These are phyloP conservation scores for Hydrolagus affinis DNA, from an alignment of 2,113 vertebrate genomes.

Conservation along the genomic window DNA sequence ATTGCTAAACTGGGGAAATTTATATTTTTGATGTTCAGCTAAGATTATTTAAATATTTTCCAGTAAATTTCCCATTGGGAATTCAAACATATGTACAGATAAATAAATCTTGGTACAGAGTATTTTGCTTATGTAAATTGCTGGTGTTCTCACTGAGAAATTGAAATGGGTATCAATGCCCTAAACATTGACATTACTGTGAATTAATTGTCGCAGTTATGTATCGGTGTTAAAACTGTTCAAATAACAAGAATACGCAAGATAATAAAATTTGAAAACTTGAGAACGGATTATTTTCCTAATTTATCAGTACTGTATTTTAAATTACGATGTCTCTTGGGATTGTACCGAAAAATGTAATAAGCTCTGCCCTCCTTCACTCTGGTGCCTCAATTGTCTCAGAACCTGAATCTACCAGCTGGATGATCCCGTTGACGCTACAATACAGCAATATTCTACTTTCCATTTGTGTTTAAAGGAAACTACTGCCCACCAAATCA, in stretches of 20 bases:
- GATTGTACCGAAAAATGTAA: background rate
- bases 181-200: too few species aligned
- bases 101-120: background rate
- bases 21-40: background rate
- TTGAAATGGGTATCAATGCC: too few species aligned
- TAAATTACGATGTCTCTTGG: background rate
- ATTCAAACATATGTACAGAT: background rate
- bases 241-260: background rate
- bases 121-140: background rate
- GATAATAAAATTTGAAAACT: background rate
- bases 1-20: background rate
- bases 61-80: background rate
- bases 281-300: background rate
- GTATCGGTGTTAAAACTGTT: too few species aligned
- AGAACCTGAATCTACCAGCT: background rate
- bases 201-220: too few species aligned
- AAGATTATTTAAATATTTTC: slow-evolving; percentile 2
- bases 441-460: too few species aligned
- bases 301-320: background rate
- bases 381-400: background rate
- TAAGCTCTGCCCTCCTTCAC: background rate
- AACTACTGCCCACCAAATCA: too few species aligned
- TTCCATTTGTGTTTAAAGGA: too few species aligned
- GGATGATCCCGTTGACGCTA: too few species aligned
- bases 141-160: background rate